These are phyloP conservation scores for Allobates femoralis DNA, from an alignment of 2,797 vertebrate species.

Conservation along the genomic window DNA sequence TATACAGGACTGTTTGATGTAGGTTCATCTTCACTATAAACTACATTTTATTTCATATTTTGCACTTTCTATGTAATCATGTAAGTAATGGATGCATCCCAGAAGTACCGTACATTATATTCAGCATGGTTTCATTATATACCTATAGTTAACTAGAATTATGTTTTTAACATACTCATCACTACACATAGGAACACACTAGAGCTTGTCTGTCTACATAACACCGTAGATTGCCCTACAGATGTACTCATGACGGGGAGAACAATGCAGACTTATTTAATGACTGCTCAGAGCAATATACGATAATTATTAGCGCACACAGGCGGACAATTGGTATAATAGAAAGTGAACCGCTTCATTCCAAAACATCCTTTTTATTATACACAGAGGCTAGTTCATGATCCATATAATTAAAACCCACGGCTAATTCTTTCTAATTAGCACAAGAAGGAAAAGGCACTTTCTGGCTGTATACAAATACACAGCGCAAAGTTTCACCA, in stretches of 20 bases:
- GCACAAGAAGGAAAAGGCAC: neutral
- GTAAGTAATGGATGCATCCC: neutral
- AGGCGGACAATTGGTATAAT: neutral
- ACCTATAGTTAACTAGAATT: neutral
- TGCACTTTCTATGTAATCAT: no score
- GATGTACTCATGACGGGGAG: neutral
- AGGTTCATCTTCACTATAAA: no score
- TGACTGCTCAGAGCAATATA: neutral
- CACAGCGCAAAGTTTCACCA: neutral
- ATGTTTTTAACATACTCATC: no score
- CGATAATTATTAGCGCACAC: conserved; percentile 3
- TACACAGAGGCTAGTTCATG: conserved; percentile 45
- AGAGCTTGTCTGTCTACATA: no score
- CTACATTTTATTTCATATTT: no score
- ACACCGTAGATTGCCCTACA: neutral
- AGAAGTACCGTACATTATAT: neutral
- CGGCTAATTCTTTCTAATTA: neutral
- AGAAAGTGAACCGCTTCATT: neutral
- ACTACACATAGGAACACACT: neutral
- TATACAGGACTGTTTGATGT: no score
- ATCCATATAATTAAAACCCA: conserved; percentile 24
- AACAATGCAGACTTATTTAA: neutral
- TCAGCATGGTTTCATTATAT: neutral
- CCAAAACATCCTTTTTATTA: conserved; percentile 12
- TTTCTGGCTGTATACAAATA: neutral